Base-by-base conservation (phyloP, 2,888 invertebrate species). In the Andrena praecox region DNA sequence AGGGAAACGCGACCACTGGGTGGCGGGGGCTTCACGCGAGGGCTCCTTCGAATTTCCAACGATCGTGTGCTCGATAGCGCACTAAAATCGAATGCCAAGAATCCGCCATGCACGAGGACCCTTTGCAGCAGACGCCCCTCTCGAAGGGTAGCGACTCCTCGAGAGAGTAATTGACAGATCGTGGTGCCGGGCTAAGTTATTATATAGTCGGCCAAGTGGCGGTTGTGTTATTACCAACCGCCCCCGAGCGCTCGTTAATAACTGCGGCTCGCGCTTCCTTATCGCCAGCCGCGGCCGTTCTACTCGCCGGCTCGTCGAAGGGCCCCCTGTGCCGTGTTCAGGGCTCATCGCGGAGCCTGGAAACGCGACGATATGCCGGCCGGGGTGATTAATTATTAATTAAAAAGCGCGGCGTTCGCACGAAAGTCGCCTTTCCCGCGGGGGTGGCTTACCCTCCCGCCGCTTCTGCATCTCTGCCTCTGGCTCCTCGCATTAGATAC, bases 1-100 rank as follows among this genome's bases (percentile, higher is more conserved):
- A 85, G 82, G 76, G 80, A 80, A 85, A 84, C 87, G 85, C 86
- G 69, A 69, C 24, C 33, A 60, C 27, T 10, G 12, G 2, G 3
- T 0, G 56, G 10, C 16, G 64, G 8, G n/a, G 48, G 16, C 59
- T 24, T 52, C 20, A 10, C 48, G 66, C 56, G n/a, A 31, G 6
- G 2, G 50, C 24, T 64, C 64, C 52, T 54, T 54, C 60, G 74
- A 64, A 67, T 71, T 35, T 35, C 33, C 56, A 54, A 60, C 56
- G 60, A 69, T 54, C 69, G 63, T 33, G 33, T 5, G 42, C 27
- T 10, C 48, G 66, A 68, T 29, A 27, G 7, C 5, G 42, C 12
- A 1, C 4, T 12, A 42, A 42, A 42, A 42, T 42, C 42, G 12
- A 42, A 4, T 16, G 16, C 42, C 42, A 42, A 12, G 42, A 42